Evolutionary conservation across 2,888 invertebrate genomes (phyloP), one percentile per base, ranked within the genome.

Genomic region (Melanophora roralis): DNA sequence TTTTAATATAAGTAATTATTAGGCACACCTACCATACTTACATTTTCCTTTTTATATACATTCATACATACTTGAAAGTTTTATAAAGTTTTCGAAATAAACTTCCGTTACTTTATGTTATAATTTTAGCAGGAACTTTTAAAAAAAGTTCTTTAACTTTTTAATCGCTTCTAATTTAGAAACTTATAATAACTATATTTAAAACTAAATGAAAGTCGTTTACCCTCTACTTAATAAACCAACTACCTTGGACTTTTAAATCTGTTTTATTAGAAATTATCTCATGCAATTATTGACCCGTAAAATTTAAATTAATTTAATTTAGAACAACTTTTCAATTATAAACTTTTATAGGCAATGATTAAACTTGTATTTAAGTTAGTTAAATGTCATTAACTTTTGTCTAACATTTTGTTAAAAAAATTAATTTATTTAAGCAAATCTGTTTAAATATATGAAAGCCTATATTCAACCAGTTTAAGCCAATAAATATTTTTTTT

Each of bases 331-430:
- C 3, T 6, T 27, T 6, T 6, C 3, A 6, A 27, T 27, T 27
- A 6, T 27, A 6, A 27, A 27, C 6, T 27, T 27, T 27, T 6
- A 27, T 27, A 27, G 27, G 6, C 6, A 27, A 27, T 6, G 6
- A 27, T 27, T 5, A 27, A 27, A 27, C 4, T 5, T 27, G 27
- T 27, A 27, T 27, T 27, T 27, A 27, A 27, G 27, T 27, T 34
- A 49, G 51, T 59, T 21, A 65, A 72, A 72, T 78, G 73, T 73
- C 73, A 78, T 73, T 78, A 62, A 68, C 73, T 62, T 72, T 47
- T 38, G 34, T n/a, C n/a, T n/a, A n/a, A n/a, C n/a, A n/a, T n/a
- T n/a, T 57, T 38, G 8, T 47, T 59, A 40, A 36, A 55, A 47
- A n/a, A 40, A n/a, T 14, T 21, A 40, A 43, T 3, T 27, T 27